Evolutionary conservation across 2,888 invertebrate genomes (phyloP), one percentile per base, ranked within the genome.

Genomic region (Abscondita cerata): DNA sequence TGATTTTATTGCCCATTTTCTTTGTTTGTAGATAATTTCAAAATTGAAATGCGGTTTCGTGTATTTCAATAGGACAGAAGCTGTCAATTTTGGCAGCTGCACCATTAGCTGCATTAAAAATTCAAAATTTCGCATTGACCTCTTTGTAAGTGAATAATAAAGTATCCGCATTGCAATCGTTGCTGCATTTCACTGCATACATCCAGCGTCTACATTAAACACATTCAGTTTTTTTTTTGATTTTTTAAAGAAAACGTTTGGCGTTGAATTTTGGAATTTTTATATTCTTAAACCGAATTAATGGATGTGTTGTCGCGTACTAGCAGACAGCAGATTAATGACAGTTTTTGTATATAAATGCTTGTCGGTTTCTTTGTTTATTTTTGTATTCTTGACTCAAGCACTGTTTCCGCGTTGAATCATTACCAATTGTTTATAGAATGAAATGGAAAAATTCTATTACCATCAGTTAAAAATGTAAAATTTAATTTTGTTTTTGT

Each of bases 241-340:
- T 52, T 38, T 19, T 38, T n/a, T 9, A 38, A 52, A 36, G 19
- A 33, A 33, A 16, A 51, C 12, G n/a, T 31, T 51, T 31, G 18
- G 18, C 12, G 2, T 46, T 25, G 6, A 25, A 25, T 25, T 25
- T 25, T 4, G 25, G 6, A 25, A 47, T 47, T 58, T 58, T 44
- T 16, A 47, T 46, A 41, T 40, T 18, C 54, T 54, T 53, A 53
- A 54, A 56, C 52, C 61, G 52, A 40, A 61, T 56, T 61, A 61
- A 57, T 51, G 50, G 53, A 60, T 60, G 41, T 41, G 50, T 60
- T 60, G 59, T 60, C 54, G 50, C 25, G 47, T 52, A 34, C 18
- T 46, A 47, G 11, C 18, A 44, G 59, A 59, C 61, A 56, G 44
- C 31, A 52, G 52, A 61, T 61, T 61, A 61, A 61, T 61, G 61